Evolutionary conservation across 2,888 invertebrate genomes (phyloP).

Genomic region (Bruchidius siliquastri): DNA sequence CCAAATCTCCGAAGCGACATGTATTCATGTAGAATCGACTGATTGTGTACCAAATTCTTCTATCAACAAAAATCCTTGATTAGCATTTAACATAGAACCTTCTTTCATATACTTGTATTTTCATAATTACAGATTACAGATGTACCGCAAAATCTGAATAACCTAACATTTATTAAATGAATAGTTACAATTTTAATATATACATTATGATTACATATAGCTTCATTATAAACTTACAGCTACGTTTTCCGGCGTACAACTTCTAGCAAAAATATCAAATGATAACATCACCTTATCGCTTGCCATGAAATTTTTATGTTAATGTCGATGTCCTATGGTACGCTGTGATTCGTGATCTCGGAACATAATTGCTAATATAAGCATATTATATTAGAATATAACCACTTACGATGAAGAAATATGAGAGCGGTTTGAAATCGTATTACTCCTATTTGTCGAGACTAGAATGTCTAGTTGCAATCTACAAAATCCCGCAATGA

Average conservation of each 20-base stretch:
- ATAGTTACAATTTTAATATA: background rate
- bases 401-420: no score
- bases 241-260: background rate
- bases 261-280: background rate
- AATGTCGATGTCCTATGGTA: background rate
- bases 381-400: background rate
- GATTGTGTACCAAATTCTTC: no score
- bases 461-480: no score
- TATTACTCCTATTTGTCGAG: no score
- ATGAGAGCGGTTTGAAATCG: no score
- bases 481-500: no score
- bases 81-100: background rate
- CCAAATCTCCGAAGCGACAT: background rate
- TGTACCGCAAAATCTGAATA: background rate
- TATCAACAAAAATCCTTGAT: background rate
- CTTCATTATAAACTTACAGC: no score
- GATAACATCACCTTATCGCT: background rate
- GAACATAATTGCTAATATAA: background rate
- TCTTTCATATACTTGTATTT: background rate
- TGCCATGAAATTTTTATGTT: background rate
- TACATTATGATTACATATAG: background rate
- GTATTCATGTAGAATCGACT: background rate
- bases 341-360: background rate
- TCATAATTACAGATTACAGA: background rate
- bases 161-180: background rate